Evolutionary conservation across 2,888 invertebrate genomes (phyloP).

Genomic region (Melanotus villosus): DNA sequence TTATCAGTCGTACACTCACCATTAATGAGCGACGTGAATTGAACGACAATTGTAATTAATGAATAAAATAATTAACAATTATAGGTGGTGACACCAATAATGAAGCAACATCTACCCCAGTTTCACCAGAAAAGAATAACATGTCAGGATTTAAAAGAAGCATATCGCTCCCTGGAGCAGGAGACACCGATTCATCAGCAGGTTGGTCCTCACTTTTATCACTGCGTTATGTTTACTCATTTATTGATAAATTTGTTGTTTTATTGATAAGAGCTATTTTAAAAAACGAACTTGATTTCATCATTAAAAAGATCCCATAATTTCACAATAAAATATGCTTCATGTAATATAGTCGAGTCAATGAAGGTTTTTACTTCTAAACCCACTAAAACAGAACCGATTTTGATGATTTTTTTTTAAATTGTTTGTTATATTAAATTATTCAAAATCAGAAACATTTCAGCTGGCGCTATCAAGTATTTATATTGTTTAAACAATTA

Average conservation of each 20-base stretch:
- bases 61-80: neutral
- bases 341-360: too few relatives aligned
- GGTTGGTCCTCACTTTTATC: conserved; percentile 50
- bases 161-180: conserved; percentile 67
- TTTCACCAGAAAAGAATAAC: conserved; percentile 64
- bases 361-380: too few relatives aligned
- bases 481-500: too few relatives aligned
- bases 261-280: neutral
- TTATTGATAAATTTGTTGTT: neutral
- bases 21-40: neutral
- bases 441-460: too few relatives aligned
- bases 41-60: neutral
- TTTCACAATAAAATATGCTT: too few relatives aligned
- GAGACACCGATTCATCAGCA: conserved; percentile 55
- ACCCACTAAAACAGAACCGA: too few relatives aligned
- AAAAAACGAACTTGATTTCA: conserved; percentile 35
- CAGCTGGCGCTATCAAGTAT: too few relatives aligned
- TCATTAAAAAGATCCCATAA: too few relatives aligned
- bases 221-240: neutral
- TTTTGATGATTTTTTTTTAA: too few relatives aligned
- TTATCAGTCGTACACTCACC: neutral
- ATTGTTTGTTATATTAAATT: too few relatives aligned
- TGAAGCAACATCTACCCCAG: conserved; percentile 64
- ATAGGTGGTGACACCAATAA: conserved; percentile 46
- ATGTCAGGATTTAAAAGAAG: conserved; percentile 67